A percentile compares a stretch with the other conserved stretches of the same genome.
Conservation (phyloP, 2,888 invertebrate genomes). For the Nezara viridula region DNA sequence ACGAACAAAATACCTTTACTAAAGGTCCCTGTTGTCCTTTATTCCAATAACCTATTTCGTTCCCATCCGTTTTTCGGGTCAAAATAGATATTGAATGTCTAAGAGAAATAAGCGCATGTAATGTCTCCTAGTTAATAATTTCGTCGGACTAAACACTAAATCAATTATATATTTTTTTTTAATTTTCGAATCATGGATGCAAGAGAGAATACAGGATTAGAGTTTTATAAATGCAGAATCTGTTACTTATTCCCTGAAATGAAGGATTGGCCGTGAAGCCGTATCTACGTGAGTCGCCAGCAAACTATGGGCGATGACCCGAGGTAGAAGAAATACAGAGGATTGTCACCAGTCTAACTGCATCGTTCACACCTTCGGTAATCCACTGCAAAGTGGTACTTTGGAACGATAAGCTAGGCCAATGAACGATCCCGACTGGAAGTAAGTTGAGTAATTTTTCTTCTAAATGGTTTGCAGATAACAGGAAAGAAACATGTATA, state of each 20-base stretch:
- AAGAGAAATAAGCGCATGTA: too few relatives aligned
- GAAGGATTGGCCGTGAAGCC: slow-evolving; percentile 17
- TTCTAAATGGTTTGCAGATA: background rate
- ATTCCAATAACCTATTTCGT: too few relatives aligned
- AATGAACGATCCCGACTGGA: background rate
- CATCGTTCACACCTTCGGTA: background rate
- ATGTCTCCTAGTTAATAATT: too few relatives aligned
- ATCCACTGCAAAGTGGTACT: background rate
- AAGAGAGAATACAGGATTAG: background rate
- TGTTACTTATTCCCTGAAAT: slow-evolving; percentile 19
- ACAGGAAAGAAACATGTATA: too few relatives aligned
- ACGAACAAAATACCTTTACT: too few relatives aligned
- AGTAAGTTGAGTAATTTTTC: too few relatives aligned
- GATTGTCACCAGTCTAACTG: background rate
- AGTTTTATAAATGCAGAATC: background rate
- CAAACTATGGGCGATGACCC: slow-evolving; percentile 21
- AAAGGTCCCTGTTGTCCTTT: too few relatives aligned
- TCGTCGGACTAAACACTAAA: too few relatives aligned
- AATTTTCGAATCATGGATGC: too few relatives aligned
- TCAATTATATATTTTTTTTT: too few relatives aligned
- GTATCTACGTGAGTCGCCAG: background rate
- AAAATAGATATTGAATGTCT: too few relatives aligned
- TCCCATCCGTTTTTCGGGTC: too few relatives aligned
- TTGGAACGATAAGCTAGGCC: background rate
- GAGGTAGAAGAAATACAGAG: background rate